Base-by-base conservation (phyloP, 1,140 invertebrate genomes). In the Sminthurides bifidus region DNA sequence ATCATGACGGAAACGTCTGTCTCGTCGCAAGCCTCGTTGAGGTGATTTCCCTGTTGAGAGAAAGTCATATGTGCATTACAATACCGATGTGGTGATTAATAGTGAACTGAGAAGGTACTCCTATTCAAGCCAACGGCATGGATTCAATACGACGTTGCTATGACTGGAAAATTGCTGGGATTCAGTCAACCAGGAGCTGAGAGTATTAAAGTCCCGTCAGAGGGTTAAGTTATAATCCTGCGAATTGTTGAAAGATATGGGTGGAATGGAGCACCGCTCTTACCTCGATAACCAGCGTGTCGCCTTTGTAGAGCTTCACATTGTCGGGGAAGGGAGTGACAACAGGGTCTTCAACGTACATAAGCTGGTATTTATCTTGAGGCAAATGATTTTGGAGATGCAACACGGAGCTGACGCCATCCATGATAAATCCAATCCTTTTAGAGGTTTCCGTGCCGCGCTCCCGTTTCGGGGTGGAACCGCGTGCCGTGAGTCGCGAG, bases 1-100 rank as follows among this genome's bases (percentile, higher is more conserved):
- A 98, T 90, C 10, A 85, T 91, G 6, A 98, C 92, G 63, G 84
- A 80, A 1, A 98, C 88, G 73, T 95, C 92, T 21, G 84, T 81
- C 71, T 94, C 46, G 69, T 91, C 88, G 69, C 87, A 85, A 6
- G 91, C 92, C 59, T 85, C 77, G 68, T 90, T 91, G 58, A 97
- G 74, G 71, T 91, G 85, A 69, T 91, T 85, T 6, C 92, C 92
- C 74, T 78, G 55, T 19, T 10, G 3, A 38, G 12, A 29, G 5
- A 8, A 21, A 8, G 19, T 26, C 12, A 48, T 26, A 33, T 19
- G 17, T 38, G 21, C 89, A n/a, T n/a, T n/a, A n/a, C n/a, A n/a
- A n/a, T n/a, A n/a, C n/a, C n/a, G n/a, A n/a, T n/a, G n/a, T n/a
- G n/a, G n/a, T n/a, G n/a, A n/a, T n/a, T n/a, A n/a, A n/a, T n/a